Percentiles rank a stretch among this genome's conserved stretches.
These are phyloP conservation scores for Gallinago nigripennis DNA, from an alignment of 2,797 vertebrate species.

Conservation along the genomic window DNA sequence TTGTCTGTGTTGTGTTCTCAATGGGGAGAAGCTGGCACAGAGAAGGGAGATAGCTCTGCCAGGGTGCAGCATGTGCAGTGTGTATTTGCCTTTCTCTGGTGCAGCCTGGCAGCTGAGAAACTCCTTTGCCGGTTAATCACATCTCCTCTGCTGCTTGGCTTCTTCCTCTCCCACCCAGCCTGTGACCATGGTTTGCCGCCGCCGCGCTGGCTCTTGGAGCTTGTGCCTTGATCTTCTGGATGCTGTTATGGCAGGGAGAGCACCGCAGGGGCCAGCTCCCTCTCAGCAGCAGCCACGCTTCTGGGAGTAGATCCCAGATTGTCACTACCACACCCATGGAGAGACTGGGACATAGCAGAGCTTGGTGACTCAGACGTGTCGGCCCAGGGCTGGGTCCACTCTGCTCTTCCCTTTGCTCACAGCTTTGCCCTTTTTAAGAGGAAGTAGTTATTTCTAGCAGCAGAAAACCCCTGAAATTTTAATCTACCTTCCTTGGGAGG, in stretches of 20 bases:
- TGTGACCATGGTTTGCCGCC: not conserved
- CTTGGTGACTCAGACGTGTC: not conserved
- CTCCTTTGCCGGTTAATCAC: not conserved
- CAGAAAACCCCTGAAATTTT: not conserved
- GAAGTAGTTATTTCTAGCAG: not conserved
- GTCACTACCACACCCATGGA: not conserved
- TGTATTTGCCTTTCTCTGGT: not conserved
- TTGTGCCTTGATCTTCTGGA: not conserved
- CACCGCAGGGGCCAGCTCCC: rapidly evolving
- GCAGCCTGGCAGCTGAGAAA: not conserved
- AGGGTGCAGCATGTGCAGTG: rapidly evolving
- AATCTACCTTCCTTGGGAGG: not conserved
- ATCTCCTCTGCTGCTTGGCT: not conserved
- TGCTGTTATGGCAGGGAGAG: not conserved
- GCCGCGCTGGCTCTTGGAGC: rapidly evolving
- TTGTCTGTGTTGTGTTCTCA: not conserved
- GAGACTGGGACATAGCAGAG: not conserved
- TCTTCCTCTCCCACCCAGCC: not conserved
- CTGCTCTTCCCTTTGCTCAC: not conserved
- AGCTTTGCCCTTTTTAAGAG: not conserved
- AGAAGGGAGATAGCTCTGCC: not conserved
- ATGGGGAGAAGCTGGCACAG: not conserved
- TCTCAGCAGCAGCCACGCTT: not conserved
- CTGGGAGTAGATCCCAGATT: not conserved
- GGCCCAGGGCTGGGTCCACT: not conserved